Conservation (phyloP, 2,888 invertebrate species). For the Rhimphoctona megacephalus region DNA sequence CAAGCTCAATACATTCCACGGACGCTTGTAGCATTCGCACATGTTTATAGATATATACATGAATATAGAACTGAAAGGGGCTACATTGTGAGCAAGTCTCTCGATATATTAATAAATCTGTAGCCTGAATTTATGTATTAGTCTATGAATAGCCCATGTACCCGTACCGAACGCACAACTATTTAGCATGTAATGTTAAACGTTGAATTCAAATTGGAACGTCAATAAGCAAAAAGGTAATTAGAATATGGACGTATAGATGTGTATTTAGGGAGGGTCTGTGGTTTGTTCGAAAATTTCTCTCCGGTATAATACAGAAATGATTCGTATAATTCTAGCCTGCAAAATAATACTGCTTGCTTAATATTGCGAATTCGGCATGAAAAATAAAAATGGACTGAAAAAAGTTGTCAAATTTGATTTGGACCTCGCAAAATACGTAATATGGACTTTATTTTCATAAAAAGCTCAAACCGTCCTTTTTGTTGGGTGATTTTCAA, state of each 20-base stretch:
- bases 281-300: conserved; percentile 18
- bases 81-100: conserved; percentile 4
- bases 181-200: conserved; percentile 37
- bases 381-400: too few relatives aligned
- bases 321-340: neutral
- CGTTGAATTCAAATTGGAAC: conserved; percentile 49
- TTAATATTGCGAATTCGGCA: neutral
- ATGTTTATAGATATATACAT: neutral
- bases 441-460: too few relatives aligned
- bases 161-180: neutral
- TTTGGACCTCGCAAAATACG: too few relatives aligned
- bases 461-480: too few relatives aligned
- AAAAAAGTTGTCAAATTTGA: too few relatives aligned
- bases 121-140: neutral
- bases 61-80: conserved; percentile 12
- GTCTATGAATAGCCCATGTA: neutral
- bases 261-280: conserved; percentile 17
- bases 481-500: too few relatives aligned
- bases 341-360: neutral
- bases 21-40: neutral
- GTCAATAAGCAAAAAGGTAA: conserved; percentile 48
- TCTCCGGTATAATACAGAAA: neutral
- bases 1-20: neutral
- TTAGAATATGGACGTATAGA: conserved; percentile 53
- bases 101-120: conserved; percentile 37